phyloP scores from a whole-genome alignment of 2,888 invertebrate genomes.

The Laspeyria flexula region DNA sequence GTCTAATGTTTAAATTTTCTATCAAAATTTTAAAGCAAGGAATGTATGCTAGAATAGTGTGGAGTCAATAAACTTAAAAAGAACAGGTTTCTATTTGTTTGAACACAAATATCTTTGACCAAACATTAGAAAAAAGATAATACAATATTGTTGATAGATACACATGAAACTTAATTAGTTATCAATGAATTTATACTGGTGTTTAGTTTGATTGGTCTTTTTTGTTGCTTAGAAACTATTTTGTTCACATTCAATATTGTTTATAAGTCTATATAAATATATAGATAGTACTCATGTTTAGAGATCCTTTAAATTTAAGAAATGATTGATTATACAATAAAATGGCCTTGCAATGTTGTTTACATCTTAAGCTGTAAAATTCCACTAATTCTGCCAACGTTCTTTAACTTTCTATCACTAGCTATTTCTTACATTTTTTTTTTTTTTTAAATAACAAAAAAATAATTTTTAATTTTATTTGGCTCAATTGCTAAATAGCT shows the following conservation, averaged over 20 bases:
- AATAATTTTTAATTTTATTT: too few species aligned
- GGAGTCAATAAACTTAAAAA: conserved; percentile 80
- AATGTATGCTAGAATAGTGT: conserved; percentile 69
- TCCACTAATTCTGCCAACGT: too few species aligned
- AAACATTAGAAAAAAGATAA: conserved; percentile 52
- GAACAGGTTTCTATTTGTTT: conserved; percentile 80
- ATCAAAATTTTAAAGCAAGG: conserved; percentile 52
- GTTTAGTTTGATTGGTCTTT: conserved; percentile 15
- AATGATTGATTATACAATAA: too few species aligned
- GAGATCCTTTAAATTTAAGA: too few species aligned
- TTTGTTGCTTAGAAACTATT: conserved; percentile 6
- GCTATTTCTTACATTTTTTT: too few species aligned
- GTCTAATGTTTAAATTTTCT: conserved; percentile 51
- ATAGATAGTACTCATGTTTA: neutral
- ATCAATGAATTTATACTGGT: conserved; percentile 27
- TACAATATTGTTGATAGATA: conserved; percentile 39
- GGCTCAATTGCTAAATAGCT: too few species aligned
- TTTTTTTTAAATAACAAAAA: too few species aligned
- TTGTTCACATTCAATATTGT: neutral
- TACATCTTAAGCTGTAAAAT: too few species aligned
- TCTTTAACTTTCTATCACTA: too few species aligned
- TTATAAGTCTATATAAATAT: neutral
- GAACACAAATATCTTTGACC: conserved; percentile 75
- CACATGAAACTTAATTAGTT: conserved; percentile 33
- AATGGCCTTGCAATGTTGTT: too few species aligned